Evolutionary conservation across 2,797 vertebrate species (phyloP).

Genomic region (Hemitrygon akajei): DNA sequence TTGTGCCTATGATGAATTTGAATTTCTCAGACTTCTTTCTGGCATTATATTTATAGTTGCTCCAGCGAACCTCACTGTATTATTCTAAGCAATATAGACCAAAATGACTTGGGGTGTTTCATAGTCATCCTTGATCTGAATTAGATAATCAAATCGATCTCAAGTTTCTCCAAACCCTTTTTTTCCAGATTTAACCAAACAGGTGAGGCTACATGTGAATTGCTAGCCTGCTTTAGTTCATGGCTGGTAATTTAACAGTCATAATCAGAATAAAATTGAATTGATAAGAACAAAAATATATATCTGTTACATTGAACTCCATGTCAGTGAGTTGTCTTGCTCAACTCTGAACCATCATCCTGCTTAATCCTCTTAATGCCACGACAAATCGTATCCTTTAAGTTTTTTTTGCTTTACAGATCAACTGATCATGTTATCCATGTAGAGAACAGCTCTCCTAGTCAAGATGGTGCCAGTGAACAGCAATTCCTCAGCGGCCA

Average conservation of each 20-base stretch:
- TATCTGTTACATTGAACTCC: too few relatives aligned
- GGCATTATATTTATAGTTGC: background rate
- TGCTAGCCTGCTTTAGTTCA: background rate
- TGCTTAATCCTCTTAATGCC: background rate
- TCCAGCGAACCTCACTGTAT: background rate
- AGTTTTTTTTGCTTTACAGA: background rate
- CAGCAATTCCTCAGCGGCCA: too few relatives aligned
- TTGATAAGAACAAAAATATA: background rate
- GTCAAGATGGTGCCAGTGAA: too few relatives aligned
- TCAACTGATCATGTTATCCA: background rate
- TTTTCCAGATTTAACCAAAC: background rate
- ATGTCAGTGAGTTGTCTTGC: background rate
- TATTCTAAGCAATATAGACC: background rate
- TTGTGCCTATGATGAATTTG: background rate
- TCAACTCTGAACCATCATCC: background rate
- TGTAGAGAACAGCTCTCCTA: too few relatives aligned
- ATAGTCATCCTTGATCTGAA: background rate
- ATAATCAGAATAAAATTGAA: background rate
- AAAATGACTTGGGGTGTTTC: background rate
- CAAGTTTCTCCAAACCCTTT: background rate
- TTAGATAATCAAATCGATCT: background rate
- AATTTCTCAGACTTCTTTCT: background rate
- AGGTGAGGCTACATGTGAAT: background rate
- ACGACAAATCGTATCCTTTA: background rate
- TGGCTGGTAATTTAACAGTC: background rate